These are phyloP conservation scores for Trematocara unimaculatum DNA, from an alignment of 2,113 vertebrate genomes.

Conservation along the genomic window DNA sequence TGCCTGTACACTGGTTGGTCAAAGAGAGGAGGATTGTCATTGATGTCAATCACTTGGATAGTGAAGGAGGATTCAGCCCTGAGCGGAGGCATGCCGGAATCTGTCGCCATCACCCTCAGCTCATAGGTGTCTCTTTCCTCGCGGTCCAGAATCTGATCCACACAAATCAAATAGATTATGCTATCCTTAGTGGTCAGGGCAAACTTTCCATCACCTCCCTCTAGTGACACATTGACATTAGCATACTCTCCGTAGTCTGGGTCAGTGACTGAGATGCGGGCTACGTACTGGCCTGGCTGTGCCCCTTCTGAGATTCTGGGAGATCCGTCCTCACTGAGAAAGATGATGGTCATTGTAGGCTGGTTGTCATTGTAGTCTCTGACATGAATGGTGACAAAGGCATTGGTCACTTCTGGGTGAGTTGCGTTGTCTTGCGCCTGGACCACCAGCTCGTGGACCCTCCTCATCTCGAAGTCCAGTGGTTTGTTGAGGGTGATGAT, in stretches of 20 bases:
- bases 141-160: constrained; percentile 89
- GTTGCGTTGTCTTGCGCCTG: constrained; percentile 89
- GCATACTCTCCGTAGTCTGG: constrained; percentile 96
- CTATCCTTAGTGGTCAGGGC: constrained; percentile 96
- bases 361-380: constrained; percentile 98
- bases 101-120: constrained; percentile 89
- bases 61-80: constrained; percentile 89
- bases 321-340: constrained; percentile 94
- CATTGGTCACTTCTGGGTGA: constrained; percentile 90
- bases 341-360: constrained; percentile 98
- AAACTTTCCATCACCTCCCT: constrained; percentile 96
- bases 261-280: constrained; percentile 94
- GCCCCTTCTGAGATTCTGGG: constrained; percentile 92
- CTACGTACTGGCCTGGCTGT: constrained; percentile 92
- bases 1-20: constrained; percentile 88
- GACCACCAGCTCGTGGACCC: constrained; percentile 93
- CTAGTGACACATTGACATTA: constrained; percentile 93
- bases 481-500: constrained; percentile 89
- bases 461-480: constrained; percentile 89
- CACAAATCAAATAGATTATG: constrained; percentile 95
- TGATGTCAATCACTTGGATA: constrained; percentile 88
- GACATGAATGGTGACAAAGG: constrained; percentile 96
- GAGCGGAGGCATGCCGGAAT: constrained; percentile 88
- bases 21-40: constrained; percentile 93
- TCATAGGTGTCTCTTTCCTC: constrained; percentile 92